Base-by-base conservation (phyloP, 2,888 invertebrate genomes). In the Philereme transversata region DNA sequence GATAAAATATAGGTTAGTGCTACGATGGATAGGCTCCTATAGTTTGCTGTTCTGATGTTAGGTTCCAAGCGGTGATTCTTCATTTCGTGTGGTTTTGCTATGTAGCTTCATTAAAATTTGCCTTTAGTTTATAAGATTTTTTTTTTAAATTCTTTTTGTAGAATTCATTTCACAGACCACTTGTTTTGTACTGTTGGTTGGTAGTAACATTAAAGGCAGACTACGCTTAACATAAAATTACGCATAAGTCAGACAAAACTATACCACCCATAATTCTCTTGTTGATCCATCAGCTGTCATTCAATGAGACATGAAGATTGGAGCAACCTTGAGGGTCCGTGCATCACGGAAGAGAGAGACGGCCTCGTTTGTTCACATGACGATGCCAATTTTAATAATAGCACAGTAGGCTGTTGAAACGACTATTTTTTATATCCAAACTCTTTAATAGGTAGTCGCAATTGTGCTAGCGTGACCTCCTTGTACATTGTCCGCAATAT, bases 401-500 rank as follows among this genome's bases (percentile, higher is more conserved):
- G 22, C 22, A 22, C 22, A 22, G 22, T 22, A 22, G 22, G 22
- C 22, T 22, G 22, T 22, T 22, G 22, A 22, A 22, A 41, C 7
- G 8, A 43, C 38, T 38, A 38, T 38, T 8, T 38, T 38, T 38
- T 22, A 22, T 22, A 22, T 22, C 22, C 22, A 22, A 22, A 22
- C 22, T 22, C 22, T 22, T 22, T 22, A 3, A 22, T 22, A 22
- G 22, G 22, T 22, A 22, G 22, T 22, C 22, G 22, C 22, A 22
- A 22, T 22, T 22, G 22, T 2, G 22, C 22, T 22, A 41, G 34
- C 11, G 43, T 46, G 33, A 48, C 50, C 57, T 54, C 38, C 7
- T 36, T 64, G 54, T 64, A 58, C 36, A 70, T 76, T 81, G 78
- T 64, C 80, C 62, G 66, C 57, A 71, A 64, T 56, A 60, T 22